Evolutionary conservation across 1,140 invertebrate genomes (phyloP).

Genomic region (Achroia grisella): DNA sequence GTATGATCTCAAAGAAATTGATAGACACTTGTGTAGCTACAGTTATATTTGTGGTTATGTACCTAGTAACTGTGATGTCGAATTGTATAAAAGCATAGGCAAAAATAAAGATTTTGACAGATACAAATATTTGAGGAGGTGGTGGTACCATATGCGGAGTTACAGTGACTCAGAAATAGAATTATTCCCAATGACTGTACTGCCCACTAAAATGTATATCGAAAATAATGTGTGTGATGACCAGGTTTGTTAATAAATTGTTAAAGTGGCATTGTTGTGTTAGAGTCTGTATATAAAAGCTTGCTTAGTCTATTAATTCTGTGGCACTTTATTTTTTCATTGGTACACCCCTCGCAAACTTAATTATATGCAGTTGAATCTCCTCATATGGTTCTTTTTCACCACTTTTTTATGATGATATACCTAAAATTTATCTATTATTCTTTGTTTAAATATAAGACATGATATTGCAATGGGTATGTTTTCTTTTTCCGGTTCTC

Average conservation of each 20-base stretch:
- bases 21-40: constrained; percentile 62
- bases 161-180: constrained; percentile 69
- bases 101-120: constrained; percentile 47
- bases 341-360: constrained; percentile 9
- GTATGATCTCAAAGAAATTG: constrained; percentile 43
- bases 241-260: constrained; percentile 51
- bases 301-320: not conserved
- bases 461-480: not conserved
- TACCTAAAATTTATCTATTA: too few relatives aligned
- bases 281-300: constrained; percentile 1
- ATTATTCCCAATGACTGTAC: constrained; percentile 45
- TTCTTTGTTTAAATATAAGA: too few relatives aligned
- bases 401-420: constrained; percentile 16
- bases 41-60: constrained; percentile 75
- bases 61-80: constrained; percentile 70
- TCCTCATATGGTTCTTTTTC: constrained; percentile 61
- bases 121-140: constrained; percentile 73
- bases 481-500: constrained; percentile 46
- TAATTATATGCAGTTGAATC: constrained; percentile 19
- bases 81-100: constrained; percentile 61
- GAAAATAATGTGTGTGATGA: constrained; percentile 33
- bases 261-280: not conserved
- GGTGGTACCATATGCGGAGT: constrained; percentile 76
- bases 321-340: not conserved
- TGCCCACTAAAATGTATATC: constrained; percentile 28